phyloP scores from a whole-genome alignment of 2,888 invertebrate genomes.

The Apodemia duryi region DNA sequence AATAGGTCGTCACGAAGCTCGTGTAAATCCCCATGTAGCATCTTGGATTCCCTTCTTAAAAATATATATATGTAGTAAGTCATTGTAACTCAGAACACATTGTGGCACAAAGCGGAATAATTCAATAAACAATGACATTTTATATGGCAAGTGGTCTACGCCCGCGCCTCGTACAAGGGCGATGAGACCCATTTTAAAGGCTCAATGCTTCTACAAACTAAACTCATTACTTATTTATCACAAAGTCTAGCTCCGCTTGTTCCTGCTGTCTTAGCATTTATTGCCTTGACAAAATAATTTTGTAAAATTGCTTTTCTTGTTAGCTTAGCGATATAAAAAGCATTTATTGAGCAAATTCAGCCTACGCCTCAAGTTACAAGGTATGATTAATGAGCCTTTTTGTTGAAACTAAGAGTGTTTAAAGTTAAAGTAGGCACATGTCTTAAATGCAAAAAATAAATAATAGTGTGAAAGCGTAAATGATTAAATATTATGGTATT shows the following conservation, averaged over 20 bases:
- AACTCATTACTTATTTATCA: conserved; percentile 31
- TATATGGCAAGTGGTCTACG: conserved; percentile 12
- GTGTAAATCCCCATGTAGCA: no score
- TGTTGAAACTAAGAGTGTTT: conserved; percentile 6
- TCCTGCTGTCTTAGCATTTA: conserved; percentile 26
- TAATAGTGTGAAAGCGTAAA: not conserved
- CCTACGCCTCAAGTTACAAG: conserved; percentile 4
- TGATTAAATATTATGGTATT: no score
- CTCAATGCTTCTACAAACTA: conserved; percentile 33
- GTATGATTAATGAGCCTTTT: conserved; percentile 10
- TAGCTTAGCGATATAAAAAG: conserved; percentile 19
- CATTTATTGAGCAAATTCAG: conserved; percentile 24
- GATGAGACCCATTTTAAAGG: conserved; percentile 33
- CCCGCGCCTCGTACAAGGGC: conserved; percentile 7
- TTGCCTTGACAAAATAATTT: conserved; percentile 29
- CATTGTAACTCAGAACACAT: not conserved
- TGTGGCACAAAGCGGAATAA: not conserved
- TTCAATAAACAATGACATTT: conserved; percentile 13
- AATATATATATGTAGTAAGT: not conserved
- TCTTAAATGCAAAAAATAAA: not conserved
- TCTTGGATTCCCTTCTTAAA: no score
- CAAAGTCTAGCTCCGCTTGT: conserved; percentile 14
- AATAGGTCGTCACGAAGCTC: no score
- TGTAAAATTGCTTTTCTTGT: conserved; percentile 26
- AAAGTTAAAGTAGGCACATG: not conserved